phyloP scores from a whole-genome alignment of 2,113 vertebrate species.

The Chionodraco myersi region DNA sequence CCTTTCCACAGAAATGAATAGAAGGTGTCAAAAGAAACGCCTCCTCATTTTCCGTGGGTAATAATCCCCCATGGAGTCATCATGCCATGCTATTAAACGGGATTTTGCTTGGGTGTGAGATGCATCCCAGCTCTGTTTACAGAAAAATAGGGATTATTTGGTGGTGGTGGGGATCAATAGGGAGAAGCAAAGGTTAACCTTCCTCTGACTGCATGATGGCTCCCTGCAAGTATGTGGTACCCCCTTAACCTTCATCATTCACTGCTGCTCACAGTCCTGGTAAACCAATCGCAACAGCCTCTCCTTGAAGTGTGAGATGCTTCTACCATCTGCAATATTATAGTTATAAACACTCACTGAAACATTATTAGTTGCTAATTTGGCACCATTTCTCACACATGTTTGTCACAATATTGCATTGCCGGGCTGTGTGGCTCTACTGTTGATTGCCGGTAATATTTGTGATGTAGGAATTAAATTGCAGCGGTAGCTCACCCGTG shows the following conservation, averaged over 20 bases:
- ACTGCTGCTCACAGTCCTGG: not conserved
- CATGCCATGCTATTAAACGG: slow-evolving; percentile 16
- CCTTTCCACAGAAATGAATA: slow-evolving; percentile 13
- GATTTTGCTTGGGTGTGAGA: slow-evolving; percentile 13
- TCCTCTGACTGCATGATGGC: slow-evolving; percentile 44
- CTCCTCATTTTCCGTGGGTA: slow-evolving; percentile 39
- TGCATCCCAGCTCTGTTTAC: slow-evolving; percentile 11
- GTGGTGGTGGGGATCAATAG: slow-evolving; percentile 60
- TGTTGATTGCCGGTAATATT: slow-evolving; percentile 19
- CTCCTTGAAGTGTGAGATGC: not conserved
- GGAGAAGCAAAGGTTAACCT: slow-evolving; percentile 68
- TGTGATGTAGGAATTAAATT: slow-evolving; percentile 27
- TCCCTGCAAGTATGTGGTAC: slow-evolving; percentile 28
- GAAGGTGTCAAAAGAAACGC: slow-evolving; percentile 37
- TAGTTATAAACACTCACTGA: not conserved
- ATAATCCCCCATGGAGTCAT: slow-evolving; percentile 24
- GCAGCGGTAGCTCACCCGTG: slow-evolving; percentile 1
- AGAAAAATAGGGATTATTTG: slow-evolving; percentile 54
- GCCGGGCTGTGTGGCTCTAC: not conserved
- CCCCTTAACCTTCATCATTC: slow-evolving; percentile 59
- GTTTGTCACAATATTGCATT: slow-evolving; percentile 13
- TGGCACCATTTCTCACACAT: slow-evolving; percentile 19
- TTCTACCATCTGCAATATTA: not conserved
- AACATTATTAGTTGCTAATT: not conserved
- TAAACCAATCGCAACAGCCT: slow-evolving; percentile 11